phyloP scores from a whole-genome alignment of 2,888 invertebrate species.

The Eristalinus sepulchralis region DNA sequence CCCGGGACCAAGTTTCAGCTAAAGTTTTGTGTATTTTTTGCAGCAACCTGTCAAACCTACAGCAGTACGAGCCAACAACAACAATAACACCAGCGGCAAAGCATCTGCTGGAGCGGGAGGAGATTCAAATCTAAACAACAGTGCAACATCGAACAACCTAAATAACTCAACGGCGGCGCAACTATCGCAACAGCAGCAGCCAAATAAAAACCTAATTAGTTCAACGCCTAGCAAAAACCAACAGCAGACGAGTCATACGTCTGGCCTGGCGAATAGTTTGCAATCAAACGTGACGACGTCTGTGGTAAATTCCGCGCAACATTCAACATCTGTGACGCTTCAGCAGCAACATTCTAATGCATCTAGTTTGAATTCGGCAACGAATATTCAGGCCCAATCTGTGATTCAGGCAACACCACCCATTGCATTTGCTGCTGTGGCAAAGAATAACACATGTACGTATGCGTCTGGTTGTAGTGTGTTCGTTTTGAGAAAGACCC shows the following conservation, averaged over 20 bases:
- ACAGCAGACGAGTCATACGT: conserved; percentile 77
- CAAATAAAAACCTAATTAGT: conserved; percentile 77
- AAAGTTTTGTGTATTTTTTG: conserved; percentile 71
- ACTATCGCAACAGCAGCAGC: conserved; percentile 69
- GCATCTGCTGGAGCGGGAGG: conserved; percentile 81
- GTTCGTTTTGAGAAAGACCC: background rate
- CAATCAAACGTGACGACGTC: conserved; percentile 65
- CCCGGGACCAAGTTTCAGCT: background rate
- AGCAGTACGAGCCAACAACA: conserved; percentile 86
- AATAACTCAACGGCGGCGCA: conserved; percentile 78
- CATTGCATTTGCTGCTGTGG: conserved; percentile 85
- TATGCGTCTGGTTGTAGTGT: background rate
- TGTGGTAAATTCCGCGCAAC: conserved; percentile 70
- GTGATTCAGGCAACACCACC: conserved; percentile 81
- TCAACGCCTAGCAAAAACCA: conserved; percentile 81
- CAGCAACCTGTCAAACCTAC: conserved; percentile 93
- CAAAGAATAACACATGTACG: conserved; percentile 82
- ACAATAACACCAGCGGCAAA: conserved; percentile 78
- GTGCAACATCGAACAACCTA: conserved; percentile 71
- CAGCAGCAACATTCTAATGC: conserved; percentile 77
- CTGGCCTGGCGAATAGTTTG: conserved; percentile 65
- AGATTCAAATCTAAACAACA: conserved; percentile 79
- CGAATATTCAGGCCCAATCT: conserved; percentile 80
- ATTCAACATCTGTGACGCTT: conserved; percentile 63
- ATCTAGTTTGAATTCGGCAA: conserved; percentile 77